phyloP scores from a whole-genome alignment of 1,140 invertebrate genomes.

The Bilobella aurantiaca region DNA sequence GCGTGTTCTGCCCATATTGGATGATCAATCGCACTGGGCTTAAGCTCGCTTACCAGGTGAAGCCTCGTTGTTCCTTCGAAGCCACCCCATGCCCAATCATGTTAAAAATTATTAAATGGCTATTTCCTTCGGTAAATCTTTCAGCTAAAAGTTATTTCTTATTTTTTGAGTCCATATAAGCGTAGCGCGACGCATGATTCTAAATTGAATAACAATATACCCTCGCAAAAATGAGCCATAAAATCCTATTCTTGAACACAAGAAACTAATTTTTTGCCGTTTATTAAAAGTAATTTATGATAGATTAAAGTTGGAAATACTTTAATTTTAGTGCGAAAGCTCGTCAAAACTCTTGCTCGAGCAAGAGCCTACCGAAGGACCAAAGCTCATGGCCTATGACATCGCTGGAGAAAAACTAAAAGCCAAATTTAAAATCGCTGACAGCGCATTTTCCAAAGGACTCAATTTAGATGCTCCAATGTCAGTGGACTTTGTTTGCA shows the following conservation, averaged over 20 bases:
- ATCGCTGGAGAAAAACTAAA: neutral
- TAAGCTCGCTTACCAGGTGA: neutral
- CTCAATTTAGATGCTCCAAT: neutral
- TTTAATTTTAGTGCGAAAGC: neutral
- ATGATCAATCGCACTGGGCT: conserved; percentile 10
- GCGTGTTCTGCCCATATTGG: conserved; percentile 6
- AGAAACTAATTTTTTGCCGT: neutral
- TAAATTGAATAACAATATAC: neutral
- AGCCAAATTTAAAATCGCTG: neutral
- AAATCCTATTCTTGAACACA: no score
- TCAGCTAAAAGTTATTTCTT: neutral
- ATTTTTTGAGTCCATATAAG: neutral
- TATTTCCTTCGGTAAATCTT: neutral
- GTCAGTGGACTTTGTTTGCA: neutral
- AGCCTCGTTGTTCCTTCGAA: neutral
- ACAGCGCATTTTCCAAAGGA: neutral
- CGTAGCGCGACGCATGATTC: neutral
- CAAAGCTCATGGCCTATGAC: neutral
- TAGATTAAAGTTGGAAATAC: no score
- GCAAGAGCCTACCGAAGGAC: neutral
- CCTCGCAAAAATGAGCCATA: no score
- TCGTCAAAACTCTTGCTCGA: neutral
- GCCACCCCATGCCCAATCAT: neutral
- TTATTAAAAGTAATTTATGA: no score
- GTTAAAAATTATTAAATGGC: neutral